phyloP scores from a whole-genome alignment of 2,113 vertebrate species.

The Nycticebus coucang region DNA sequence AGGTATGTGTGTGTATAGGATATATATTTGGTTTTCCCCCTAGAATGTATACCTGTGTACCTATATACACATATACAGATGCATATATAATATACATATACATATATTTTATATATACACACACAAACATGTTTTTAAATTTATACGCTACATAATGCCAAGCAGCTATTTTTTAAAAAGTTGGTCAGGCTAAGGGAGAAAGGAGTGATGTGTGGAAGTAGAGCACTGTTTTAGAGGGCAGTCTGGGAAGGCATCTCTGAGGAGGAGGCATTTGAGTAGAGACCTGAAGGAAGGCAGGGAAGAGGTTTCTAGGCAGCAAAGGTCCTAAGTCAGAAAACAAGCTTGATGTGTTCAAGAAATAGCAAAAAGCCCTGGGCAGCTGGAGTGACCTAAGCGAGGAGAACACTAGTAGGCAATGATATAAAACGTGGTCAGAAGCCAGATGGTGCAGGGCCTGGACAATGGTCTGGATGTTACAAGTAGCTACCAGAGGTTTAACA shows the following conservation, averaged over 20 bases:
- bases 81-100: no score
- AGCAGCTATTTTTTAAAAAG: background rate
- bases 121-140: background rate
- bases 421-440: background rate
- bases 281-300: background rate
- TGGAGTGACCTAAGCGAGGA: background rate
- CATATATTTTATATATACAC: background rate
- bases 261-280: background rate
- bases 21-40: background rate
- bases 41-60: background rate
- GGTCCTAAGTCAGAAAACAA: background rate
- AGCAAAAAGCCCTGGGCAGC: background rate
- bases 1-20: background rate
- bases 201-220: background rate
- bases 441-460: background rate
- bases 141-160: background rate
- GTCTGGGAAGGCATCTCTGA: background rate
- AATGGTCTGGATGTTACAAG: background rate
- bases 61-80: no score
- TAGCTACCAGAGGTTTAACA: background rate
- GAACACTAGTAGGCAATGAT: background rate
- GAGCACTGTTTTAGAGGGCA: background rate
- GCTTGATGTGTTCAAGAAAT: background rate
- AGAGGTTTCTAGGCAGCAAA: background rate
- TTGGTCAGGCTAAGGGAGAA: background rate